phyloP scores from a whole-genome alignment of 2,797 vertebrate species.

The Chiroxiphia lanceolata region DNA sequence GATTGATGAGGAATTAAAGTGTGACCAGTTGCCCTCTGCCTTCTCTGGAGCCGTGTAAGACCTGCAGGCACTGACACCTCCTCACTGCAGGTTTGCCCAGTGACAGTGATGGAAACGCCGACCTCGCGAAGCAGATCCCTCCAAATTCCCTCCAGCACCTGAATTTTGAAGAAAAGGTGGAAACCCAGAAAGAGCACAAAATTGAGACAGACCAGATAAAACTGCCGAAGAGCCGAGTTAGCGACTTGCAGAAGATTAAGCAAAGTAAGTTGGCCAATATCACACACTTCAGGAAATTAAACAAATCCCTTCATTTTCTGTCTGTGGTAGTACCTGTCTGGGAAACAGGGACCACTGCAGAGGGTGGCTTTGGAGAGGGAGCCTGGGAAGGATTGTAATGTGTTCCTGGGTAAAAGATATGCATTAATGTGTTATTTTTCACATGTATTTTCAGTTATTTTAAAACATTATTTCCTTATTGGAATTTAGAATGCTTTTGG shows the following conservation, averaged over 20 bases:
- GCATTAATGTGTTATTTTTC: not conserved
- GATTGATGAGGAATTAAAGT: not conserved
- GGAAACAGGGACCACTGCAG: not conserved
- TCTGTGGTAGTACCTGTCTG: not conserved
- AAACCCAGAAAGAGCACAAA: constrained; percentile 79
- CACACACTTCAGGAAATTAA: accelerated
- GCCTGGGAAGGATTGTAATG: not conserved
- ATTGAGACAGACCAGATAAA: constrained; percentile 75
- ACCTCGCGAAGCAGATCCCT: constrained; percentile 74
- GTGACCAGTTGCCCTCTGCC: not conserved
- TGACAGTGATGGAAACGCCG: constrained; percentile 70
- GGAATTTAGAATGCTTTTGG: not conserved
- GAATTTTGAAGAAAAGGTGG: constrained; percentile 80
- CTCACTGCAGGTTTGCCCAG: constrained; percentile 40
- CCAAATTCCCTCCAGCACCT: constrained; percentile 69
- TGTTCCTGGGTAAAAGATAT: not conserved
- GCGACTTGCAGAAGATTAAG: constrained; percentile 84
- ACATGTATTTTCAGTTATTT: not conserved
- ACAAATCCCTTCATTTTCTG: not conserved
- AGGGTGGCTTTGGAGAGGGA: not conserved
- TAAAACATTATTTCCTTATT: not conserved
- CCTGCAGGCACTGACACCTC: not conserved
- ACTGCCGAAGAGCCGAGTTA: constrained; percentile 70
- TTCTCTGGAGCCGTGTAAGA: not conserved
- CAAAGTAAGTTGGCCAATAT: constrained; percentile 85